Base-by-base conservation (phyloP, 2,113 vertebrate genomes). In the Glaucidium brasilianum region DNA sequence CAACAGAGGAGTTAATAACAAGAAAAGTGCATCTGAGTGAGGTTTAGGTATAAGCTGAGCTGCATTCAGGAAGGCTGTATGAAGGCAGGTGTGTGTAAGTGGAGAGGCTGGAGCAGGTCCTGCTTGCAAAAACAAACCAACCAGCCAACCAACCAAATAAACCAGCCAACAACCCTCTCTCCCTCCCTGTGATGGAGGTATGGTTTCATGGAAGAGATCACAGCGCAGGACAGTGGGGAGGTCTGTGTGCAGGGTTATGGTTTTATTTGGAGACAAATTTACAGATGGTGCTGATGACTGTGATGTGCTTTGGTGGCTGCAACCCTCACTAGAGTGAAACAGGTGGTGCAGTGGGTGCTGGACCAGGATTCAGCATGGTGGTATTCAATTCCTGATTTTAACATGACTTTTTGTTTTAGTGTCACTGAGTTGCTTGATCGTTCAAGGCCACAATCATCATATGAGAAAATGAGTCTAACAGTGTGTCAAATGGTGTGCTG, bases 161-260 rank as follows among this genome's bases (percentile, higher is more conserved):
- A 27, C 18, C 41, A 52, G 20, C 10, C 2, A 25, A 8, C 11
- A 5, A 68, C 0, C 2, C 41, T 21, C 17, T 8, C 2, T 52
- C 1, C 9, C 21, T 23, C 1, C 7, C 21, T 21, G 12, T 5
- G 25, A 6, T 14, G 45, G 5, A 59, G 25, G 6, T 27, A 9
- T 32, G 20, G 16, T 47, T 79, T 80, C 17, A 17, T 4, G 32
- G 37, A 35, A 52, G 27, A 62, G 12, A 11, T 4, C 22, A 11
- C 16, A 85, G 39, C 11, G 5, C 6, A 43, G 47, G 35, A 35
- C 77, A 39, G 34, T 2, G 6, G 6, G 6, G 17, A 50, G 0
- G 11, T 2, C 2, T 47, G 5, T 26, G 15, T 59, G 6, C 2
- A 56, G 17, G 9, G 12, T 3, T 17, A 5, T 53, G 16, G 2